Evolutionary conservation across 2,888 invertebrate genomes (phyloP), one percentile per base, ranked within the genome.

Genomic region (Sclerodermus sp.): DNA sequence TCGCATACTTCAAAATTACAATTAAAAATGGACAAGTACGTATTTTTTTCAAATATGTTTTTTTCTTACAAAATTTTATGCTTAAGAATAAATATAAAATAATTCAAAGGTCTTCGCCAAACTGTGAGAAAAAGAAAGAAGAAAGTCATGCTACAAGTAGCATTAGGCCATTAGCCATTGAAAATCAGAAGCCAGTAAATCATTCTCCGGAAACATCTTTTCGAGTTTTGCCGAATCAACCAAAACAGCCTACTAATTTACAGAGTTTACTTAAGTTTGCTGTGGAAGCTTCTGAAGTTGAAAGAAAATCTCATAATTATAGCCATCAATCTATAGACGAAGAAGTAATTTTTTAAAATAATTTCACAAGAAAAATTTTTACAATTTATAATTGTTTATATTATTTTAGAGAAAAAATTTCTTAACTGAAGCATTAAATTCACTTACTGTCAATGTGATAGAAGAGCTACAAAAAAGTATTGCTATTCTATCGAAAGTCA

Each of bases 221-320:
- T 0, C 62, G 66, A 49, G 42, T 53, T 1, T 10, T 70, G 16
- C 60, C 67, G 1, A 67, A 73, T 53, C 77, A 76, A 53, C 76
- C 77, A 1, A 68, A 73, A 2, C 77, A 77, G 48, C 76, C 76
- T 1, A 51, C 57, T 8, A 70, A 72, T 61, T 77, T 83, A 2
- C 81, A 86, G 82, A 88, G 87, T 12, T 75, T 90, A 1, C 78
- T 90, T 12, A 79, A 84, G 51, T 89, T 86, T 77, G 87, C 88
- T 0, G 84, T 89, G 82, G 87, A 88, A 69, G 86, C 87, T 0
- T 84, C 85, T 1, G 81, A 81, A 64, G 71, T 79, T 16, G 86
- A 87, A 69, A 84, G 4, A 3, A 3, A 23, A 23, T 5, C 4
- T 23, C 23, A 23, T 8, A 23, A 23, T 23, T 23, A 5, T 8